phyloP scores from a whole-genome alignment of 2,888 invertebrate genomes.

The Drosophila mimica region DNA sequence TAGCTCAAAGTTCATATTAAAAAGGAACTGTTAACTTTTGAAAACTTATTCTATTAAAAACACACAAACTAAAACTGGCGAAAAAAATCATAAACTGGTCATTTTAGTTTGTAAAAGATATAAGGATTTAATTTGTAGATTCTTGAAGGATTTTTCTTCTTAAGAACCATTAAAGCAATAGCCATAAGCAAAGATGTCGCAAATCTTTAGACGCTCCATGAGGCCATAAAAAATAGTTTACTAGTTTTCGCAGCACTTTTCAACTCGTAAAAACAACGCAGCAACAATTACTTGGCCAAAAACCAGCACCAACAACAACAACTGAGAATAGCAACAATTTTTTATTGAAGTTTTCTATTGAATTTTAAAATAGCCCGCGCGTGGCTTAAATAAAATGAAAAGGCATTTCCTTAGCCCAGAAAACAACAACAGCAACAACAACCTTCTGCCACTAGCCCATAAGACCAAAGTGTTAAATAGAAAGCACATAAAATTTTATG shows the following conservation, averaged over 20 bases:
- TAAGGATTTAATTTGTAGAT: not conserved
- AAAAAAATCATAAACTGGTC: not conserved
- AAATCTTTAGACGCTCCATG: constrained; percentile 27
- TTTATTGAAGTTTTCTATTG: constrained; percentile 70
- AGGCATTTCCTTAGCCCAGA: constrained; percentile 31
- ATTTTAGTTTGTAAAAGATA: not conserved
- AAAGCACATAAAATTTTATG: constrained; percentile 74
- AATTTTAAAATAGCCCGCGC: constrained; percentile 65
- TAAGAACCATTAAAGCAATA: constrained; percentile 22
- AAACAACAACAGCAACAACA: not conserved
- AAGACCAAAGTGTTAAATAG: constrained; percentile 67
- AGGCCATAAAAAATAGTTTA: constrained; percentile 60
- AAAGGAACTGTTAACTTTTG: not conserved
- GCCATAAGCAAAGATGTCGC: constrained; percentile 21
- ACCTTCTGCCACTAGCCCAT: constrained; percentile 5
- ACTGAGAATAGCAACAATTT: constrained; percentile 49
- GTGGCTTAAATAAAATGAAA: constrained; percentile 54
- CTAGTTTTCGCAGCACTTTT: constrained; percentile 57
- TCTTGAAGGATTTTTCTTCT: not conserved
- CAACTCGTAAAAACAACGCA: constrained; percentile 50
- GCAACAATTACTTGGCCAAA: constrained; percentile 28
- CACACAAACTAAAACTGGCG: not conserved
- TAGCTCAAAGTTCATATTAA: not conserved
- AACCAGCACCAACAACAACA: constrained; percentile 11
- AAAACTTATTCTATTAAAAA: not conserved